These are phyloP conservation scores for Pseudomyrmex dendroicus DNA, from an alignment of 1,140 invertebrate species.

Conservation along the genomic window DNA sequence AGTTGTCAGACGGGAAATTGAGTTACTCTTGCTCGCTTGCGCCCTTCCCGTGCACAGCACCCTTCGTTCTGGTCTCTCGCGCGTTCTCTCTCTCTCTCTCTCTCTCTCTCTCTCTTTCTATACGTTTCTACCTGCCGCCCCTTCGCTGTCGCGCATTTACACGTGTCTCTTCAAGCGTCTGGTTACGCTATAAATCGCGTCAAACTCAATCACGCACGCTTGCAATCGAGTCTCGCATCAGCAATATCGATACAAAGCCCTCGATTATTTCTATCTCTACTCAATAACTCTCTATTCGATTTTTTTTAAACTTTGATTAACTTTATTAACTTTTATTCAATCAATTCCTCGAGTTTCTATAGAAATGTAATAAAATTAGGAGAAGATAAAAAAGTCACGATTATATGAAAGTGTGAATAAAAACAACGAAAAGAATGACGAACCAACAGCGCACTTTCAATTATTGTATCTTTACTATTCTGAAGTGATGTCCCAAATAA, in stretches of 20 bases:
- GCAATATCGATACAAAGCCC: slow-evolving; percentile 8
- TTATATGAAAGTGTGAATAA: slow-evolving; percentile 13
- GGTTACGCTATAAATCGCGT: slow-evolving; percentile 18
- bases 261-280: slow-evolving; percentile 25
- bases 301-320: slow-evolving; percentile 52
- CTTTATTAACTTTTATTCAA: slow-evolving; percentile 34
- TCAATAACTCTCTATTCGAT: neutral
- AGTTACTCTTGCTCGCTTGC: slow-evolving; percentile 77
- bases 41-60: neutral
- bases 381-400: slow-evolving; percentile 1
- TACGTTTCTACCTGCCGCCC: slow-evolving; percentile 22
- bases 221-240: neutral
- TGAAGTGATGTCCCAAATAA: neutral
- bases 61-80: slow-evolving; percentile 20
- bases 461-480: neutral
- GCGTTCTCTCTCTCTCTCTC: too few relatives aligned
- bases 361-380: slow-evolving; percentile 23
- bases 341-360: slow-evolving; percentile 10
- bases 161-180: slow-evolving; percentile 9
- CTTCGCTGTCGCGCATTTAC: slow-evolving; percentile 11
- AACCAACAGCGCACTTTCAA: neutral
- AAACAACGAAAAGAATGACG: neutral
- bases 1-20: slow-evolving; percentile 79
- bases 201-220: neutral
- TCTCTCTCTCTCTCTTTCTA: neutral